These are phyloP conservation scores for Oreotragus oreotragus DNA, from an alignment of 2,113 vertebrate genomes.

Conservation along the genomic window DNA sequence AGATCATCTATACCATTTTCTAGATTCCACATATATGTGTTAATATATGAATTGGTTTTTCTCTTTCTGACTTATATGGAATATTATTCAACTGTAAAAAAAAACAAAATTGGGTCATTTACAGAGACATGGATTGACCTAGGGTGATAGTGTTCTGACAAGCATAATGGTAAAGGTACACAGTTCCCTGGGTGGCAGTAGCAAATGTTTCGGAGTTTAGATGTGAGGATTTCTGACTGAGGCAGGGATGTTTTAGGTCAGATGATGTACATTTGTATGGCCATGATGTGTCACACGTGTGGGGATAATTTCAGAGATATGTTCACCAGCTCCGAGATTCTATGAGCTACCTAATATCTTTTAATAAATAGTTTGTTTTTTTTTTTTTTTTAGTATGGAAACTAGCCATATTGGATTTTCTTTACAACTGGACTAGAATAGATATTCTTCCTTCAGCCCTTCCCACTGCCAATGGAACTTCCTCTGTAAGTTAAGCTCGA, in stretches of 20 bases:
- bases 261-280: neutral
- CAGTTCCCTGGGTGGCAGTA: neutral
- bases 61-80: neutral
- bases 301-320: neutral
- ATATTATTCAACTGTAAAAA: neutral
- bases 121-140: neutral
- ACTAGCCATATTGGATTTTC: neutral
- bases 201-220: neutral
- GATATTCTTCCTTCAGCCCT: neutral
- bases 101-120: neutral
- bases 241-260: neutral
- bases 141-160: neutral
- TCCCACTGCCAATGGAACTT: neutral
- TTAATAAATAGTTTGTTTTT: neutral
- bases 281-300: neutral
- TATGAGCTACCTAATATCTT: neutral
- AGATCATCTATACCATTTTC: neutral
- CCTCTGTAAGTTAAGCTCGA: neutral
- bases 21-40: neutral
- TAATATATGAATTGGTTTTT: neutral
- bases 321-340: neutral
- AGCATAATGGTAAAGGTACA: neutral
- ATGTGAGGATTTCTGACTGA: neutral
- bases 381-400: neutral
- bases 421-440: neutral